Evolutionary conservation across 2,888 invertebrate genomes (phyloP).

Genomic region (Drosophila niveifrons): DNA sequence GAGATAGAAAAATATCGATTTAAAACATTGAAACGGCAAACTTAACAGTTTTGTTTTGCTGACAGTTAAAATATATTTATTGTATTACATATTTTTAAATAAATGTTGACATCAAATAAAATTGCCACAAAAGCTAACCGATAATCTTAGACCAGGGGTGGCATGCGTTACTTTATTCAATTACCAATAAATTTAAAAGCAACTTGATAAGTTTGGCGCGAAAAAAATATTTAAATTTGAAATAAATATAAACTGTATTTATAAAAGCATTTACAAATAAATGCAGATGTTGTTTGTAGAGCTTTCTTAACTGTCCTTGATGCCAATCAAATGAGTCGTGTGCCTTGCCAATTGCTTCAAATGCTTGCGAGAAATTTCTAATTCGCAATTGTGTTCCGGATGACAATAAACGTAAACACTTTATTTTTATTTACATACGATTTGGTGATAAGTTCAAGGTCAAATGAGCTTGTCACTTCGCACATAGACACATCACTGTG

Average conservation of each 20-base stretch:
- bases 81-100: background rate
- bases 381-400: conserved; percentile 63
- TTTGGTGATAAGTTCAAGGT: conserved; percentile 72
- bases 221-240: conserved; percentile 1
- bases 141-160: conserved; percentile 32
- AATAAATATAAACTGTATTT: background rate
- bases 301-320: conserved; percentile 28
- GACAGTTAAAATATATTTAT: background rate
- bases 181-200: conserved; percentile 24
- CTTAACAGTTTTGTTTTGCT: too few species aligned
- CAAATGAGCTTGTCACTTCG: conserved; percentile 1
- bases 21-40: too few species aligned
- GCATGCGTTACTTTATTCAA: background rate
- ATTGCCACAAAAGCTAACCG: background rate
- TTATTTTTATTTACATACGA: conserved; percentile 56
- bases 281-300: conserved; percentile 45
- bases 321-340: conserved; percentile 40
- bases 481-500: background rate
- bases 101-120: background rate
- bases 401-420: conserved; percentile 35
- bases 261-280: conserved; percentile 1
- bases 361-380: conserved; percentile 25
- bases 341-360: conserved; percentile 55
- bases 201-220: conserved; percentile 21
- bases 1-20: background rate